A percentile compares a stretch with the other conserved stretches of the same genome.
phyloP scores from a whole-genome alignment of 2,797 vertebrate species.

The Leptoclinus maculatus region DNA sequence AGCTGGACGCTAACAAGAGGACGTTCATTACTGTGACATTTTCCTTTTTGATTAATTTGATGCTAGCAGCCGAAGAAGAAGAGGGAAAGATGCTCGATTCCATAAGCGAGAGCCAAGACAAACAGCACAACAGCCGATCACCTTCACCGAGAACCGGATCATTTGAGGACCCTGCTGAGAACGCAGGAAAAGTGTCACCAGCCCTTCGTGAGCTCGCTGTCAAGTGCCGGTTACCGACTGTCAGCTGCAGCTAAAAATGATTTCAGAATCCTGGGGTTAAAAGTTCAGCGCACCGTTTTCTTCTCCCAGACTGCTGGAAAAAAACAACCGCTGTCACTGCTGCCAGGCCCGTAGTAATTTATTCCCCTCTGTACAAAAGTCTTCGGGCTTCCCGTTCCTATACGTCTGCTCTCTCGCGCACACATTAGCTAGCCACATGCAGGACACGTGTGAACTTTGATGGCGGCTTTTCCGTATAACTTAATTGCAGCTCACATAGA shows the following conservation, averaged over 20 bases:
- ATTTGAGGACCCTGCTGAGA: slow-evolving; percentile 78
- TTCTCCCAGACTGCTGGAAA: slow-evolving; percentile 61
- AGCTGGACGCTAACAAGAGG: not conserved
- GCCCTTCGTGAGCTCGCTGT: slow-evolving; percentile 77
- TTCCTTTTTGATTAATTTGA: slow-evolving; percentile 13
- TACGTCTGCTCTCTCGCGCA: slow-evolving; percentile 50
- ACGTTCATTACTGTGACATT: slow-evolving; percentile 24
- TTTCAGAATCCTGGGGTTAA: slow-evolving; percentile 78
- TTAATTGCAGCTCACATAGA: slow-evolving; percentile 46
- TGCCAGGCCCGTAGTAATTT: slow-evolving; percentile 73
- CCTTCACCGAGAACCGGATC: slow-evolving; percentile 85
- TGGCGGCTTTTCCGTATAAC: slow-evolving; percentile 42
- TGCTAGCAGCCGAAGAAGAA: slow-evolving; percentile 20
- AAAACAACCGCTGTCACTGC: slow-evolving; percentile 75
- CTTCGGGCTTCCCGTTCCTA: slow-evolving; percentile 42
- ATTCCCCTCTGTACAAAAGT: slow-evolving; percentile 65
- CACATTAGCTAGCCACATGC: slow-evolving; percentile 65
- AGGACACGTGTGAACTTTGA: slow-evolving; percentile 60
- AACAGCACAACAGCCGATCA: slow-evolving; percentile 81
- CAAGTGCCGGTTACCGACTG: slow-evolving; percentile 75
- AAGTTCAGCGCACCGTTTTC: slow-evolving; percentile 80
- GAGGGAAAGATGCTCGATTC: slow-evolving; percentile 25
- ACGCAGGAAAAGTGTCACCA: slow-evolving; percentile 80
- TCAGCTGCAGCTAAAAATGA: slow-evolving; percentile 84
- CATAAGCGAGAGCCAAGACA: slow-evolving; percentile 74